Evolutionary conservation across 2,888 invertebrate genomes (phyloP).

Genomic region (Folsomia candida): DNA sequence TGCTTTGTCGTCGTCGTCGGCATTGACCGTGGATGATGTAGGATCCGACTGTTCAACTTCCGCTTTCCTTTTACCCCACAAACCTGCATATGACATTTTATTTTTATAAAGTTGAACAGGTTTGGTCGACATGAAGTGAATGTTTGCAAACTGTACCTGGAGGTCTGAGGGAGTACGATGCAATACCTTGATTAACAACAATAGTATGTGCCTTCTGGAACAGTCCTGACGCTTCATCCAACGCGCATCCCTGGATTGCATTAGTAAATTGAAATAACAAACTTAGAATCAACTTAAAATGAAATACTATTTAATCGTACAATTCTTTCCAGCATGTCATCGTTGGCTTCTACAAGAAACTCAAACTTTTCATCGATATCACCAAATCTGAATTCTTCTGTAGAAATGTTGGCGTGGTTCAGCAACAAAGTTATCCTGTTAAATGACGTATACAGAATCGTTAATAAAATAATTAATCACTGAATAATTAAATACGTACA

Average conservation of each 20-base stretch:
- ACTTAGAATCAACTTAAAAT: conserved; percentile 49
- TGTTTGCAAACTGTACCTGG: too few species aligned
- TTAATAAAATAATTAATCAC: not conserved
- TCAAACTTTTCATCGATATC: conserved; percentile 70
- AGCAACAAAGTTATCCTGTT: conserved; percentile 60
- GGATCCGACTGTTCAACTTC: not conserved
- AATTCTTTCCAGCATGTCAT: conserved; percentile 75
- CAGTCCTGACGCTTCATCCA: conserved; percentile 68
- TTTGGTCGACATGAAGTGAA: too few species aligned
- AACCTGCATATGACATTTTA: too few species aligned
- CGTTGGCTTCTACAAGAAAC: conserved; percentile 76
- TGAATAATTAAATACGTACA: conserved; percentile 54
- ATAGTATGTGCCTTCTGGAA: conserved; percentile 57
- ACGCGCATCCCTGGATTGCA: conserved; percentile 54
- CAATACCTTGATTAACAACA: conserved; percentile 52
- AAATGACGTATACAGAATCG: conserved; percentile 3
- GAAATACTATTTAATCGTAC: conserved; percentile 57
- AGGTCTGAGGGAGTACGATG: conserved; percentile 56
- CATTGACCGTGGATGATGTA: not conserved
- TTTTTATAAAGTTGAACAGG: too few species aligned
- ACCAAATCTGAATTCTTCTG: conserved; percentile 60
- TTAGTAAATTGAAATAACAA: conserved; percentile 8
- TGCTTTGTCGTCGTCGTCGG: conserved; percentile 49
- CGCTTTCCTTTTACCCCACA: conserved; percentile 60
- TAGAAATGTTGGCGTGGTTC: conserved; percentile 58